Evolutionary conservation across 2,797 vertebrate genomes (phyloP), one percentile per base, ranked within the genome.

Genomic region (Smutsia gigantea): DNA sequence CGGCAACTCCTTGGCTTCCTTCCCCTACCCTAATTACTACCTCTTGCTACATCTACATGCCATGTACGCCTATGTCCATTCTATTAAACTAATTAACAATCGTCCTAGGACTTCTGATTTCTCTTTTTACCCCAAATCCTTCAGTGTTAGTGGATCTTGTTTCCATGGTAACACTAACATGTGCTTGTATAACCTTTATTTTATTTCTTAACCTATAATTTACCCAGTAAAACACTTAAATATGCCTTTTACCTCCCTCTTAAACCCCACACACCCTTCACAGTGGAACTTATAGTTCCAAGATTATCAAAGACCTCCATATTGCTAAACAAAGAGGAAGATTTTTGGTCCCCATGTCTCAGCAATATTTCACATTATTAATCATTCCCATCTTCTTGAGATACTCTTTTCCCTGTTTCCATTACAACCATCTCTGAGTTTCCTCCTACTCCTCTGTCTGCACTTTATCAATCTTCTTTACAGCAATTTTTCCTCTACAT

Each of bases 81-180:
- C 46, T 95, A 42, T 92, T 81, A 90, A 95, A 84, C 39, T 89
- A 97, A 83, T 95, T 94, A 93, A 68, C 37, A 93, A 53, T 82
- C 57, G 78, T 81, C n/a, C 66, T 68, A 81, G 23, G 39, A 92
- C 84, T 87, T 93, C 57, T 12, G 61, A 63, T 92, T 96, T 96
- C 55, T 68, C 79, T 94, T 92, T 87, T 85, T 42, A 90, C 21
- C 34, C 49, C 25, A 90, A 94, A 87, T 90, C 49, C 42, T 87
- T 29, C 23, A 69, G 11, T 86, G 74, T 90, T 39, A 39, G 34
- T 87, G 84, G 37, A 84, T 75, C 49, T 79, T 79, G 49, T 96
- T 95, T 90, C 77, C 25, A 64, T 95, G 66, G 53, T 61, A 96
- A 93, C 61, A 79, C 31, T 79, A 94, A 34, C 53, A 92, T 92